Evolutionary conservation across 2,113 vertebrate genomes (phyloP).

Genomic region (Meriones unguiculatus): DNA sequence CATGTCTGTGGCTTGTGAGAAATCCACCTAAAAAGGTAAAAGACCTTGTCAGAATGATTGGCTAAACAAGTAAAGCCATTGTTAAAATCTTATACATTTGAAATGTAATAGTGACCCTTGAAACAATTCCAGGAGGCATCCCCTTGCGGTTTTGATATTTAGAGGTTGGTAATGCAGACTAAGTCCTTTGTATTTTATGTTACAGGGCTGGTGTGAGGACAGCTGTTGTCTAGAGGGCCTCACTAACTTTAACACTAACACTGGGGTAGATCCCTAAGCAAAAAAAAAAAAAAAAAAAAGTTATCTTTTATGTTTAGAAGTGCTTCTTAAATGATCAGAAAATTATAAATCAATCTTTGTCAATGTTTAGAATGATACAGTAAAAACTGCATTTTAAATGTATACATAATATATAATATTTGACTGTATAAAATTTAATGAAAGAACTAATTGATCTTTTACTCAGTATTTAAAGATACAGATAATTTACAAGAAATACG

Average conservation of each 20-base stretch:
- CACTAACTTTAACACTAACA: not conserved
- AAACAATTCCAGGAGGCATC: not conserved
- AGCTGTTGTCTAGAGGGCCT: not conserved
- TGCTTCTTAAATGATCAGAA: conserved; percentile 12
- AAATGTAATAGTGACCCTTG: not conserved
- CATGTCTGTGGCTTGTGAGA: conserved; percentile 25
- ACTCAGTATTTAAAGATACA: not conserved
- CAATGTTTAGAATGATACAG: conserved; percentile 26
- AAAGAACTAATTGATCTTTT: not conserved
- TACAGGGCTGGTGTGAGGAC: not conserved
- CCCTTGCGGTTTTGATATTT: not conserved
- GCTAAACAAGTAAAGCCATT: conserved; percentile 11
- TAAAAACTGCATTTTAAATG: not conserved
- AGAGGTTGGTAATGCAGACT: not conserved
- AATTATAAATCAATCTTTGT: conserved; percentile 1
- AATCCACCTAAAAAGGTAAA: conserved; percentile 10
- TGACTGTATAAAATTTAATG: conserved; percentile 43
- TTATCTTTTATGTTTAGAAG: not conserved
- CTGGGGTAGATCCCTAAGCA: not conserved
- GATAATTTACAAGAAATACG: not conserved
- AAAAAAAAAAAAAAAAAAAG: not conserved
- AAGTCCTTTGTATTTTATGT: not conserved
- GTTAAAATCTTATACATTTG: conserved; percentile 24
- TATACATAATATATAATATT: not conserved
- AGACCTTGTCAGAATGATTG: not conserved